phyloP scores from a whole-genome alignment of 2,113 vertebrate species.

The Vicugna pacos region DNA sequence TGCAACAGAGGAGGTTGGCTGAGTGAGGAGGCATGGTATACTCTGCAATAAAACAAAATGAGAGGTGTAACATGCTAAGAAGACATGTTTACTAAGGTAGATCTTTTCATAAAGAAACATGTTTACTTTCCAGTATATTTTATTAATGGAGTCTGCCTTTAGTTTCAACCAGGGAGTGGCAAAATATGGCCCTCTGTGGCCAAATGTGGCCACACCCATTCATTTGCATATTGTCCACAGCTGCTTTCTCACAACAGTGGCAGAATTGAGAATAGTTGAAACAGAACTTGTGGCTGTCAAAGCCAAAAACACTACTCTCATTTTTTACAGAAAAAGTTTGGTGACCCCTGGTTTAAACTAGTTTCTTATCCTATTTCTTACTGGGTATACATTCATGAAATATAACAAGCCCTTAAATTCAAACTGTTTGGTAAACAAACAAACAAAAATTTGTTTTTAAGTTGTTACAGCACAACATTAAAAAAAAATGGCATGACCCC shows the following conservation, averaged over 20 bases:
- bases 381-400: constrained; percentile 19
- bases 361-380: constrained; percentile 44
- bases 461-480: background rate
- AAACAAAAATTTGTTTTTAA: background rate
- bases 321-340: background rate
- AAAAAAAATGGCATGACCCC: background rate
- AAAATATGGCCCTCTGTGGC: background rate
- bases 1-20: background rate
- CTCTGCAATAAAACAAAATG: constrained; percentile 22
- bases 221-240: background rate
- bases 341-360: background rate
- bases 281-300: background rate
- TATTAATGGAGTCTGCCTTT: background rate
- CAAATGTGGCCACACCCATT: background rate
- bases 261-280: background rate
- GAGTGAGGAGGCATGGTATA: background rate
- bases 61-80: background rate
- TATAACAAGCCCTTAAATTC: background rate
- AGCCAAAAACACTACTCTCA: background rate
- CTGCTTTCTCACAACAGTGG: background rate
- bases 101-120: background rate
- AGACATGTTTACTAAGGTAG: background rate
- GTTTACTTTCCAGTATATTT: constrained; percentile 16
- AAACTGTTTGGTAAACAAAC: constrained; percentile 5
- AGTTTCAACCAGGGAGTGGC: background rate